Percentiles rank a stretch among this genome's conserved stretches.
These are phyloP conservation scores for Corythoichthys haematopterus DNA, from an alignment of 2,113 vertebrate species.

Conservation along the genomic window DNA sequence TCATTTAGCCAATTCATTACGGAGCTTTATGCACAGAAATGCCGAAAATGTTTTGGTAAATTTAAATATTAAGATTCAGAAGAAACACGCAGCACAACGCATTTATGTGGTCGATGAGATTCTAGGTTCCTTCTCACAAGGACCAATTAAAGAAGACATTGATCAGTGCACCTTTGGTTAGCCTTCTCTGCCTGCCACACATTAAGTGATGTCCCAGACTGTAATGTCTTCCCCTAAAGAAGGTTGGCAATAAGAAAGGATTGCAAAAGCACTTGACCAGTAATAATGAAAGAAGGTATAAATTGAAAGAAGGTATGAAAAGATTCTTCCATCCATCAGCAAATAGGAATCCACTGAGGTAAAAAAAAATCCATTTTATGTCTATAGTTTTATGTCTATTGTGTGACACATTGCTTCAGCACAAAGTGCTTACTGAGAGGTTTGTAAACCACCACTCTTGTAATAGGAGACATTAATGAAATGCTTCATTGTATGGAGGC, in stretches of 20 bases:
- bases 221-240: background rate
- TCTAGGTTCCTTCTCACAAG: background rate
- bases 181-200: background rate
- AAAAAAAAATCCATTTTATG: constrained; percentile 10
- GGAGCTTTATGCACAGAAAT: background rate
- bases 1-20: background rate
- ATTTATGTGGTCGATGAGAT: background rate
- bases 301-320: constrained; percentile 26
- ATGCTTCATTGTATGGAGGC: constrained; percentile 5
- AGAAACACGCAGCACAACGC: background rate
- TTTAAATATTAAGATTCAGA: background rate
- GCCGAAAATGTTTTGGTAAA: background rate
- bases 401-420: constrained; percentile 23
- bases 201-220: background rate
- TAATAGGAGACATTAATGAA: constrained; percentile 18
- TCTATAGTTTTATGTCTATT: constrained; percentile 14
- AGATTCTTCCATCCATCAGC: constrained; percentile 30
- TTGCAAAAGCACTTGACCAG: background rate
- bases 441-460: constrained; percentile 20
- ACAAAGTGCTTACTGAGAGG: constrained; percentile 28
- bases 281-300: constrained; percentile 5
- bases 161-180: background rate
- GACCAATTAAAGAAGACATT: background rate
- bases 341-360: constrained; percentile 26
- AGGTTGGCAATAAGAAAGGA: background rate